phyloP scores from a whole-genome alignment of 2,113 vertebrate genomes.

The Accipiter cooperii region DNA sequence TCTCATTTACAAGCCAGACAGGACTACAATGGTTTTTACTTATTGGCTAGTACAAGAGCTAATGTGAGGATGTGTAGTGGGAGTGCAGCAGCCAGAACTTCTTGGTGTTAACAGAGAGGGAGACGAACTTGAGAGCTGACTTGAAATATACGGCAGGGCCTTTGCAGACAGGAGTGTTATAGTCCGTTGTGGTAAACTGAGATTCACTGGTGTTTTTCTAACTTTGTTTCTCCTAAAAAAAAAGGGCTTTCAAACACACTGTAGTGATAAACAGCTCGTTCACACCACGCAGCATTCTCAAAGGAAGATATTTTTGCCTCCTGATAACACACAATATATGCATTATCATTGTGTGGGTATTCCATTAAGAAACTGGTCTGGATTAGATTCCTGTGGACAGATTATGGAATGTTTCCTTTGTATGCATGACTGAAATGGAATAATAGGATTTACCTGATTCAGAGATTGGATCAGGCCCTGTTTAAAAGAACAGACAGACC shows the following conservation, averaged over 20 bases:
- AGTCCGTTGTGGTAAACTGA: background rate
- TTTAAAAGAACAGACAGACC: background rate
- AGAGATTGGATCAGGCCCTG: background rate
- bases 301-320: background rate
- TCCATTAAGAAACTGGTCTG: conserved; percentile 13
- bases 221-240: background rate
- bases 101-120: background rate
- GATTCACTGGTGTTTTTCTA: background rate
- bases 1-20: conserved; percentile 67
- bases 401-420: conserved; percentile 42
- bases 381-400: background rate
- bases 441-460: conserved; percentile 34
- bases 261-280: background rate
- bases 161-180: background rate
- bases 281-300: background rate
- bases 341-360: background rate
- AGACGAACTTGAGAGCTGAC: background rate
- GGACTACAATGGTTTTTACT: conserved; percentile 64
- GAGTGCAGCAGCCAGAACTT: conserved; percentile 18
- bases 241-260: background rate
- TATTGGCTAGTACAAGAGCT: conserved; percentile 16
- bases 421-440: conserved; percentile 5
- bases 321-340: conserved; percentile 2
- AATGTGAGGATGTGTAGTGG: background rate
- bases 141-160: background rate